Base-by-base conservation (phyloP, 2,113 vertebrate species). In the Cettia cetti region DNA sequence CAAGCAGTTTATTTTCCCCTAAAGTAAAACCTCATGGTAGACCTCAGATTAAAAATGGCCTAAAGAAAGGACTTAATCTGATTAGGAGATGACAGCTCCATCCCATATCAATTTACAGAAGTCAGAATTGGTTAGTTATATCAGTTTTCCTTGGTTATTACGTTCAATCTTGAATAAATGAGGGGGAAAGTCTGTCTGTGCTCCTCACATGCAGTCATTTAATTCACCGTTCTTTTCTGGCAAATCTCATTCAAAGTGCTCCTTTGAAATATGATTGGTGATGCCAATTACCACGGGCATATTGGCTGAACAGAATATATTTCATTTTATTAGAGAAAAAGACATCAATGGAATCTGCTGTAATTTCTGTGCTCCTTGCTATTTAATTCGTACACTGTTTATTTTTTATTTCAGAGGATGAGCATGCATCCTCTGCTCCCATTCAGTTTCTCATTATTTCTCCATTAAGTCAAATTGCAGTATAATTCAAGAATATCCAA, bases 21-120 rank as follows among this genome's bases (percentile, higher is more conserved):
- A 33, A 93, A 72, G 71, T 82, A 94, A 97, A 90, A 95, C 72
- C 56, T 71, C 42, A 24, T 63, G 56, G 82, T 78, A 66, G 83
- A 79, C 57, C 57, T 60, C 57, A 61, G 93, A 95, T 89, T 96
- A 91, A 95, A 96, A 95, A 95, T 57, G 77, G 40, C 57, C 78
- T 82, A 91, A 96, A 94, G 86, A 89, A 95, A 91, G 53, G 86
- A 82, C 69, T 95, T 96, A 95, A 97, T 96, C 93, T 92, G 91
- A 94, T 95, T 92, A 96, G 83, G 61, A 94, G 74, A 82, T 91
- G 91, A 95, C 94, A 96, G 86, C 49, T 97, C 91, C 89, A 95
- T 87, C 89, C 89, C 93, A 31, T 91, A 94, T 91, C 94, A 89
- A 95, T 92, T 95, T 95, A 84, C 83, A 65, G 86, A 65, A 95